Percentiles rank a stretch among this genome's conserved stretches.
Conservation (phyloP, 92 coral and sea anemone species). For the Palythoa caribaeorum region DNA sequence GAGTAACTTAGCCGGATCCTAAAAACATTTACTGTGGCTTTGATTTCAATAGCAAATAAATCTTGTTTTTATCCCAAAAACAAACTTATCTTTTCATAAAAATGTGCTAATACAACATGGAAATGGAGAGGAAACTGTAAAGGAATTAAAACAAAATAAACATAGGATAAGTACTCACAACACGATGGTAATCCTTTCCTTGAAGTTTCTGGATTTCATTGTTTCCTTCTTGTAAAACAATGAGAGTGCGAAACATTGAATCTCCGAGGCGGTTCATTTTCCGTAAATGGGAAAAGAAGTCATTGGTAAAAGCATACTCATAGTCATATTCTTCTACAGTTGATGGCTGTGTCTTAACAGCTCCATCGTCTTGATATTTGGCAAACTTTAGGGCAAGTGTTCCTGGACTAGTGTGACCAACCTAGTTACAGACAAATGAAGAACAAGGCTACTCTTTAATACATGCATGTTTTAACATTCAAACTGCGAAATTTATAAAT, state of each 20-base stretch:
- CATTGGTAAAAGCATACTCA: conserved; percentile 2
- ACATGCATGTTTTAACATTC: neutral
- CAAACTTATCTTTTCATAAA: no score
- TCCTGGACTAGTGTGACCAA: conserved; percentile 11
- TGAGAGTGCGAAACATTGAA: conserved; percentile 24
- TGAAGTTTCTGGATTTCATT: conserved; percentile 2
- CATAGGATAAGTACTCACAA: neutral
- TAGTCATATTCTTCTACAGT: conserved; percentile 31
- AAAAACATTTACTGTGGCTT: no score
- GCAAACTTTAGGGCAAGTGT: conserved; percentile 15
- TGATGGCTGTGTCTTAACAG: neutral
- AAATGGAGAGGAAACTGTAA: neutral
- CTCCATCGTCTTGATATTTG: neutral
- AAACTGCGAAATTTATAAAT: neutral
- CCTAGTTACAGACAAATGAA: neutral
- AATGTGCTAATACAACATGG: no score
- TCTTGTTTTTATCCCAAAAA: no score
- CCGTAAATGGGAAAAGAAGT: neutral
- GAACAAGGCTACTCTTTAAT: neutral
- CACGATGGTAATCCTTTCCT: conserved; percentile 12
- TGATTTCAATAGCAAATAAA: no score
- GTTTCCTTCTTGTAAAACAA: neutral
- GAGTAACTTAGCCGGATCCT: no score
- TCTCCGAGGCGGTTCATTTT: neutral
- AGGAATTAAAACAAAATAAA: neutral